These are phyloP conservation scores for Myrmophylax atrothorax DNA, from an alignment of 2,113 vertebrate genomes.

Conservation along the genomic window DNA sequence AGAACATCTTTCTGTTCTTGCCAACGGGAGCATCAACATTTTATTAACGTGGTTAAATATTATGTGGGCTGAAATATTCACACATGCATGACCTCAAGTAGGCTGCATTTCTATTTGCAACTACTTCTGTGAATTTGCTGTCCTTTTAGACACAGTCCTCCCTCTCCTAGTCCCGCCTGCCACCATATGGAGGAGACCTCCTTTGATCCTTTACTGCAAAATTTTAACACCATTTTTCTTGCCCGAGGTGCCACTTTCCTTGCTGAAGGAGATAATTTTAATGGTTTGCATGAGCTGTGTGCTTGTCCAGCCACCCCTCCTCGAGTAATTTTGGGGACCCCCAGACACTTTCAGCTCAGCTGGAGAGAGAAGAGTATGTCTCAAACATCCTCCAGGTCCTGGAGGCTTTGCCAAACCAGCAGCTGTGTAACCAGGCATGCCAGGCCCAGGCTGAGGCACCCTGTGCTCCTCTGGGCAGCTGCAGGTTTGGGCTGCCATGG, in stretches of 20 bases:
- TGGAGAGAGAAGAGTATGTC: background rate
- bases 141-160: background rate
- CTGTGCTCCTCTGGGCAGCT: rapidly evolving
- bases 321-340: background rate
- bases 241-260: background rate
- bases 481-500: background rate
- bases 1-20: background rate
- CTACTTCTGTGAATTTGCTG: background rate
- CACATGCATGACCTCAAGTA: background rate
- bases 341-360: background rate
- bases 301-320: background rate
- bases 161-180: background rate
- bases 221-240: background rate
- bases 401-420: background rate
- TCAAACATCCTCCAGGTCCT: background rate
- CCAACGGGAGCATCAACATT: background rate
- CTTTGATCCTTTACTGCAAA: background rate
- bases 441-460: rapidly evolving
- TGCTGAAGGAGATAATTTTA: background rate
- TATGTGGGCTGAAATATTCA: background rate
- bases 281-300: background rate
- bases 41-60: background rate
- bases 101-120: background rate
- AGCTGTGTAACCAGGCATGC: background rate
- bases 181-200: background rate